Conservation (phyloP, 2,888 invertebrate species). For the Celastrina argiolus region DNA sequence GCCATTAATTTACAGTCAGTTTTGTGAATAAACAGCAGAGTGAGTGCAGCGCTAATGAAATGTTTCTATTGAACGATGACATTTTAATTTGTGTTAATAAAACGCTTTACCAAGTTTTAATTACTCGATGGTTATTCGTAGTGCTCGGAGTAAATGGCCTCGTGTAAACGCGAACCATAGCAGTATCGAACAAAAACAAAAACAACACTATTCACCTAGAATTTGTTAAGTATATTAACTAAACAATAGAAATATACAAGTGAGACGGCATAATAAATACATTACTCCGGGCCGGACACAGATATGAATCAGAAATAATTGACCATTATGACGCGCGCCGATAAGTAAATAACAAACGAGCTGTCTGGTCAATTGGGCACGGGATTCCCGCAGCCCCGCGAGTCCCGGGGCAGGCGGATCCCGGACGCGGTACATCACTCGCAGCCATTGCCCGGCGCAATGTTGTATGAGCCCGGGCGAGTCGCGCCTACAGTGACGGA, state of each 20-base stretch:
- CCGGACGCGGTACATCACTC: conserved; percentile 7
- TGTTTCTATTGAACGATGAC: neutral
- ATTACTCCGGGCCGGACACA: neutral
- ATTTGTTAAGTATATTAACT: neutral
- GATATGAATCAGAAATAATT: neutral
- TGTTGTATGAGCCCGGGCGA: neutral
- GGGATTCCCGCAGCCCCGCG: neutral
- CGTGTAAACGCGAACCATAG: neutral
- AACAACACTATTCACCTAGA: neutral
- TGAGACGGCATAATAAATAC: neutral
- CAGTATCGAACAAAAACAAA: neutral
- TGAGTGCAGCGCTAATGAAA: neutral
- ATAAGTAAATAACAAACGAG: neutral
- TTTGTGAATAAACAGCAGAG: conserved; percentile 7
- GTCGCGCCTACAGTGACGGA: neutral
- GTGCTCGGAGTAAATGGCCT: neutral
- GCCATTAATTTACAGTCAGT: neutral
- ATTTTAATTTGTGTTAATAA: neutral
- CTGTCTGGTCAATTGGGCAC: neutral
- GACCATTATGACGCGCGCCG: neutral
- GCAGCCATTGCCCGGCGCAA: neutral
- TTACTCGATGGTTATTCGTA: neutral
- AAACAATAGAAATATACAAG: neutral
- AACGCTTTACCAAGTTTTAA: neutral
- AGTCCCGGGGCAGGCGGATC: neutral